Base-by-base conservation (phyloP, 1,140 invertebrate genomes). In the Acromyrmex heyeri region DNA sequence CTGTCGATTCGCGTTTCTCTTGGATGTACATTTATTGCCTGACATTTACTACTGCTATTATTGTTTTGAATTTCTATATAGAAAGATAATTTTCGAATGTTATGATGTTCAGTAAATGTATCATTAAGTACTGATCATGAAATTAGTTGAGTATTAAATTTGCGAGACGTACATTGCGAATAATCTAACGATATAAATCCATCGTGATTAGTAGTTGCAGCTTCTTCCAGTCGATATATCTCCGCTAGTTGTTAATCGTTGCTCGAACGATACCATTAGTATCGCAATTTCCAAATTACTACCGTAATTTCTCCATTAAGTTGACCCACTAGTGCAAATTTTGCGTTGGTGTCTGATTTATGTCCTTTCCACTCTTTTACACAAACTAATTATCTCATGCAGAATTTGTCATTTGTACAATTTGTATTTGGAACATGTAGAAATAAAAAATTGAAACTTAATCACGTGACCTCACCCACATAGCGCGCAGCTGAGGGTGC, bases 361-460 rank as follows among this genome's bases (percentile, higher is more conserved):
- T n/a, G 12, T 34, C 21, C 24, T 82, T 72, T 82, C 34, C 12
- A 14, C 4, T 38, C 21, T 10, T 83, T 48, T 73, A 34, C 34
- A 24, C 27, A 18, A 14, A 50, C 44, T 48, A 75, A 83, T 83
- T 73, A 62, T 44, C 10, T 24, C 21, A 27, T 30, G 30, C 27
- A 48, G 18, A 61, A 83, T 73, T 83, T 79, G 27, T 79, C 77
- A 79, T 79, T 81, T 62, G 55, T 24, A 24, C 24, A 24, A 24
- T 24, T 24, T 24, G 0, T 48, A 73, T 73, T 61, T 7, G 3
- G 18, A 30, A 53, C 34, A 48, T 34, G 5, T 16, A 50, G 65
- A 83, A 18, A 73, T 83, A 53, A 62, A 82, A 83, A 83, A 30
- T 83, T 83, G 30, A 83, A 75, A 83, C 27, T 73, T 82, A 73